phyloP scores from a whole-genome alignment of 2,113 vertebrate species.

The Phalacrocorax pelagicus region DNA sequence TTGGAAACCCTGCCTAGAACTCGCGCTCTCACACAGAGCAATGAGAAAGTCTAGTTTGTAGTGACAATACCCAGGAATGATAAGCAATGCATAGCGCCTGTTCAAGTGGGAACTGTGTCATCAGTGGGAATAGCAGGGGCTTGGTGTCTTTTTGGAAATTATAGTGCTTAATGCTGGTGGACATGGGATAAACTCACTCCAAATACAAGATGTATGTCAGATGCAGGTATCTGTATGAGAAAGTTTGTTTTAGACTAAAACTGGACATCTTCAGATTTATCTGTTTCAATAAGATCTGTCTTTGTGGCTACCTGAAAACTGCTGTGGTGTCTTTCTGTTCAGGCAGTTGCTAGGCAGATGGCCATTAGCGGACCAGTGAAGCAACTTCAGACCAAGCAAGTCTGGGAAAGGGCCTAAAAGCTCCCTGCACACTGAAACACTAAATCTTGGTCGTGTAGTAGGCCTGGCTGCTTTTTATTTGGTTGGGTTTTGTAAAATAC shows the following conservation, averaged over 20 bases:
- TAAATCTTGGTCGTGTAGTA: neutral
- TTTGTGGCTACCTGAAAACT: neutral
- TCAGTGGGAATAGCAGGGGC: neutral
- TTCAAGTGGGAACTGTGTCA: neutral
- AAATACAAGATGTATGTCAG: neutral
- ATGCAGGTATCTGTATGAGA: neutral
- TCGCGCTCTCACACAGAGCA: neutral
- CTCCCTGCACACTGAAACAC: neutral
- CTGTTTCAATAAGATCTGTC: neutral
- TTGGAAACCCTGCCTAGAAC: constrained; percentile 15
- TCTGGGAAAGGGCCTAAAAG: neutral
- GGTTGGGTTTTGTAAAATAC: neutral
- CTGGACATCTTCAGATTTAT: neutral
- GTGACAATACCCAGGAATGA: neutral
- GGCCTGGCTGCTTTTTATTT: neutral
- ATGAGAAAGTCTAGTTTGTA: neutral
- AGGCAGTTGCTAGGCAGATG: neutral
- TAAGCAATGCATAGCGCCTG: neutral
- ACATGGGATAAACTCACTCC: neutral
- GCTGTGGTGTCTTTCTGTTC: neutral
- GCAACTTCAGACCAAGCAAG: neutral
- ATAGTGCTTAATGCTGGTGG: neutral
- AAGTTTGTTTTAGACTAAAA: neutral
- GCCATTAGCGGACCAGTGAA: neutral
- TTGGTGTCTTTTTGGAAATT: neutral